Conservation (phyloP, 2,113 vertebrate species). For the Potamarius usumacintae region DNA sequence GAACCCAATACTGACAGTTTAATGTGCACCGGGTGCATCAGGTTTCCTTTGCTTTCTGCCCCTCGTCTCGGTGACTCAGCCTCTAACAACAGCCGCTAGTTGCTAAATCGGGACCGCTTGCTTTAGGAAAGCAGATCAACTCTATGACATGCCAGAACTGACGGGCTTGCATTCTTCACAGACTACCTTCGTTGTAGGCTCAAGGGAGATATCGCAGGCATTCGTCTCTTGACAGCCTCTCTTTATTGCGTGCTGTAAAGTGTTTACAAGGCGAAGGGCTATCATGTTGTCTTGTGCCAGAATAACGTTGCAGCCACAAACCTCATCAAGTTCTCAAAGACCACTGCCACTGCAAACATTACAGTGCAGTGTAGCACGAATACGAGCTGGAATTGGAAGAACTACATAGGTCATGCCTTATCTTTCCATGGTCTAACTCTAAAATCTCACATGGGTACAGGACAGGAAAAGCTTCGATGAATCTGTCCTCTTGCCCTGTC, state of each 20-base stretch:
- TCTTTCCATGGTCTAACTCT: no score
- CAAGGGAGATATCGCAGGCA: slow-evolving; percentile 53
- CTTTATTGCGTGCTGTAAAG: slow-evolving; percentile 69
- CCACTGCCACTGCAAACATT: not conserved
- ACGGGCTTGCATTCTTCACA: slow-evolving; percentile 26
- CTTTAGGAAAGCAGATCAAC: slow-evolving; percentile 66
- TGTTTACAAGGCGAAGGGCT: slow-evolving; percentile 67
- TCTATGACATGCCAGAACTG: slow-evolving; percentile 58
- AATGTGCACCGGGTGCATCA: slow-evolving; percentile 24
- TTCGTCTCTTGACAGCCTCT: slow-evolving; percentile 73
- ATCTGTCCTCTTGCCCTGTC: not conserved
- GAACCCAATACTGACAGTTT: slow-evolving; percentile 32
- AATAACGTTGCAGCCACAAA: slow-evolving; percentile 51
- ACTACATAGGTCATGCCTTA: not conserved
- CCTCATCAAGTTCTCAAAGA: slow-evolving; percentile 10
- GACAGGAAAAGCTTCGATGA: not conserved
- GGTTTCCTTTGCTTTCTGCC: slow-evolving; percentile 39
- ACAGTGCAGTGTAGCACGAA: not conserved
- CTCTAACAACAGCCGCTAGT: slow-evolving; percentile 51
- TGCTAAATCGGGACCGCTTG: slow-evolving; percentile 65
- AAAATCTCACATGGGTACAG: not conserved
- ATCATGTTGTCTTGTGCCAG: slow-evolving; percentile 65
- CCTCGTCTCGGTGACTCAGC: slow-evolving; percentile 57
- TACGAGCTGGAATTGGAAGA: not conserved
- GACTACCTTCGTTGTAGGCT: slow-evolving; percentile 29